A percentile compares a stretch with the other conserved stretches of the same genome.
Conservation (phyloP, 2,888 invertebrate species). For the Colostygia pectinataria region DNA sequence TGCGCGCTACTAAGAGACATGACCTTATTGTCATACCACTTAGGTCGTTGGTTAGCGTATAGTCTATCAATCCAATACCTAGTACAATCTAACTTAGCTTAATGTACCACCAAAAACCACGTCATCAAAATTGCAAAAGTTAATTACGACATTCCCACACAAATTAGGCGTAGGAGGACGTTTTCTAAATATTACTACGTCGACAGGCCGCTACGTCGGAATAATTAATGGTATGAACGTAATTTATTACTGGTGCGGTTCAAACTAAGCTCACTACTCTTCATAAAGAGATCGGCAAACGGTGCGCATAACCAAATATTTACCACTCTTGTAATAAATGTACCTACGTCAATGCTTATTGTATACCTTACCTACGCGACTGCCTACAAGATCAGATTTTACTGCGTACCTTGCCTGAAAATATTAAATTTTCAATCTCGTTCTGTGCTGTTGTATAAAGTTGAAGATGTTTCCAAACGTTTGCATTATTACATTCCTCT, state of each 20-base stretch:
- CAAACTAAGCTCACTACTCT: slow-evolving; percentile 25
- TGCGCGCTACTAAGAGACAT: no score
- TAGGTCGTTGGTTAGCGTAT: no score
- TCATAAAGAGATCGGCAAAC: slow-evolving; percentile 28
- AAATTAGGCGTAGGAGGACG: slow-evolving; percentile 58
- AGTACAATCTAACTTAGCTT: no score
- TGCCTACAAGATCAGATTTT: not conserved
- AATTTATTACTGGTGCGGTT: slow-evolving; percentile 45
- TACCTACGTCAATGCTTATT: not conserved
- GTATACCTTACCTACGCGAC: no score
- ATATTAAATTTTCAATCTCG: slow-evolving; percentile 14
- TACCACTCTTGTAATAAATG: not conserved
- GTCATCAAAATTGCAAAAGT: slow-evolving; percentile 48
- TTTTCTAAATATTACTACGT: slow-evolving; percentile 61
- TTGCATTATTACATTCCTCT: slow-evolving; percentile 31
- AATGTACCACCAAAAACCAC: slow-evolving; percentile 34
- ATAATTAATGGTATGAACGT: slow-evolving; percentile 57
- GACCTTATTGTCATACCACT: no score
- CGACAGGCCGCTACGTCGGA: slow-evolving; percentile 40
- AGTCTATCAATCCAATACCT: no score
- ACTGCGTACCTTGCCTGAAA: slow-evolving; percentile 1
- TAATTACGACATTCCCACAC: slow-evolving; percentile 52
- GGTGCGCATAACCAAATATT: slow-evolving; percentile 10
- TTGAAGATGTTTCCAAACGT: slow-evolving; percentile 12
- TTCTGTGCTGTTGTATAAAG: slow-evolving; percentile 11